Percentiles rank a stretch among this genome's conserved stretches.
Conservation (phyloP, 2,888 invertebrate genomes). For the Nomada hirtipes region DNA sequence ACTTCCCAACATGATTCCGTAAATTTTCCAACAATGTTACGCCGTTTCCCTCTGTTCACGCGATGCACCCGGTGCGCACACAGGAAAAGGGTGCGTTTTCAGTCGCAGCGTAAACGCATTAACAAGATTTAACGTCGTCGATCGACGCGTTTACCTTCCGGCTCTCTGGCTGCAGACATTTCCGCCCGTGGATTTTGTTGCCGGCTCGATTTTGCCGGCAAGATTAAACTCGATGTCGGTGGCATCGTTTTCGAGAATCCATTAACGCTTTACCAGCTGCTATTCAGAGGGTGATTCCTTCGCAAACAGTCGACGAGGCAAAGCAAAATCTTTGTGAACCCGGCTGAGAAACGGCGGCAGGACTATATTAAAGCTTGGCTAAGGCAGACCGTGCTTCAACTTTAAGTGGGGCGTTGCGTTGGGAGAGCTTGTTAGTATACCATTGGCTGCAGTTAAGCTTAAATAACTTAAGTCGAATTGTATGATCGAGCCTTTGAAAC, state of each 20-base stretch:
- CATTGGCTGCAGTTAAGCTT: background rate
- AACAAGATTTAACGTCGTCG: constrained; percentile 26
- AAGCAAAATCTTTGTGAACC: background rate
- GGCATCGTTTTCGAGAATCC: constrained; percentile 49
- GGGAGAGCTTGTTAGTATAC: constrained; percentile 28
- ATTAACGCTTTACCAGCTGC: constrained; percentile 43
- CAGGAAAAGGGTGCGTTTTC: constrained; percentile 15
- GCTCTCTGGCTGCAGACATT: constrained; percentile 44
- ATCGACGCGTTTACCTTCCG: constrained; percentile 52
- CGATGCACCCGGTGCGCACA: background rate
- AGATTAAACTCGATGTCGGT: constrained; percentile 23
- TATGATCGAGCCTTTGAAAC: background rate
- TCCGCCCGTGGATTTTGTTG: constrained; percentile 39
- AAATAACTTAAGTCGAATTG: constrained; percentile 7
- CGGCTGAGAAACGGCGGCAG: background rate
- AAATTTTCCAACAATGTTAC: background rate
- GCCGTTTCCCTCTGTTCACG: background rate
- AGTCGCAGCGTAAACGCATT: constrained; percentile 48
- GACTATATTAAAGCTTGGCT: constrained; percentile 4
- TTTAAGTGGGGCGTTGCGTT: constrained; percentile 32
- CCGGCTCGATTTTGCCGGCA: constrained; percentile 22
- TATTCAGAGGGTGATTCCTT: constrained; percentile 44
- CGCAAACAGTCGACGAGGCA: constrained; percentile 21
- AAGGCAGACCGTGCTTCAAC: background rate
- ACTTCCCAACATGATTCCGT: no score